Percentiles rank a stretch among this genome's conserved stretches.
phyloP scores from a whole-genome alignment of 2,113 vertebrate species.

The Holacanthus passer region DNA sequence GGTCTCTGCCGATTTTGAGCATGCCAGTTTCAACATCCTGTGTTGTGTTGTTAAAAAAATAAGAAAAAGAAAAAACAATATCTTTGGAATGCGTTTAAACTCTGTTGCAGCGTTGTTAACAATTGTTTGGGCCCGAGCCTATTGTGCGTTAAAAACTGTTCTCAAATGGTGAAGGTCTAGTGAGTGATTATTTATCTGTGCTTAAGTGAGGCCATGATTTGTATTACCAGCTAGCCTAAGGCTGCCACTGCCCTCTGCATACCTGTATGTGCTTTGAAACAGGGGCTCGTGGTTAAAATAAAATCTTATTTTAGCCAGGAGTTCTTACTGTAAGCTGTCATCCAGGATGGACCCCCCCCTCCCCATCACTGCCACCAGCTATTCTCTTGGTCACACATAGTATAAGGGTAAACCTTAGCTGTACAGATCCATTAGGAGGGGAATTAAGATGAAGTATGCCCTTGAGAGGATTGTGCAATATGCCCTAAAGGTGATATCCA shows the following conservation, averaged over 20 bases:
- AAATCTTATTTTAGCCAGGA: conserved; percentile 43
- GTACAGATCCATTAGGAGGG: conserved; percentile 71
- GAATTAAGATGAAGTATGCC: conserved; percentile 74
- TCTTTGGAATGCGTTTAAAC: conserved; percentile 85
- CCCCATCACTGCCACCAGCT: conserved; percentile 75
- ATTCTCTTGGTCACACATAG: conserved; percentile 51
- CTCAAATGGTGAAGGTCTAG: conserved; percentile 82
- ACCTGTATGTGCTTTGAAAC: conserved; percentile 77
- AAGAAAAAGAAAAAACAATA: conserved; percentile 47
- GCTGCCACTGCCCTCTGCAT: conserved; percentile 80
- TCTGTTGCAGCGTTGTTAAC: conserved; percentile 83
- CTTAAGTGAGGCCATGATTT: conserved; percentile 80
- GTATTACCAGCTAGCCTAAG: conserved; percentile 78
- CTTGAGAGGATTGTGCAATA: conserved; percentile 66
- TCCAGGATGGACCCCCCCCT: conserved; percentile 55
- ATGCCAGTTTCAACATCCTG: conserved; percentile 87
- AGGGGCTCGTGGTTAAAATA: conserved; percentile 58
- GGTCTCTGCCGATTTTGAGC: conserved; percentile 83
- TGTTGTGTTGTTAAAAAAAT: conserved; percentile 82
- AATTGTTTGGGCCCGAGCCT: conserved; percentile 78
- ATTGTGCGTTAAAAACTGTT: conserved; percentile 76
- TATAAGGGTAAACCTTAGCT: conserved; percentile 62
- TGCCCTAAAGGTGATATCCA: conserved; percentile 70
- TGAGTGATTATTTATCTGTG: conserved; percentile 84
- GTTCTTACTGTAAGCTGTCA: conserved; percentile 49